Conservation (phyloP, 2,797 vertebrate species). For the Galaxias olidus region DNA sequence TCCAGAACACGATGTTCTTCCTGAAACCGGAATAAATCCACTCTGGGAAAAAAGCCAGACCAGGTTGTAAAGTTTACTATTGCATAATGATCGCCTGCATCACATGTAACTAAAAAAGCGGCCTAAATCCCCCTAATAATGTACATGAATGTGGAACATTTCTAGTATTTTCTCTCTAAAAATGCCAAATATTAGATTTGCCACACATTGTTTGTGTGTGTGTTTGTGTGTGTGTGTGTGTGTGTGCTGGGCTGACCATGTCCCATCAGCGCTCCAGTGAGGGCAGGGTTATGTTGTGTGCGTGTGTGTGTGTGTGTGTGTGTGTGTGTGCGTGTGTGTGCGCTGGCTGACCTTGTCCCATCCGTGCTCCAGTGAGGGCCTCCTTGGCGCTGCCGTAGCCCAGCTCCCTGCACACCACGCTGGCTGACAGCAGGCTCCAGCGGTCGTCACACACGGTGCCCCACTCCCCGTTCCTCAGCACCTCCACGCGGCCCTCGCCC, state of each 20-base stretch:
- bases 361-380: slow-evolving; percentile 87
- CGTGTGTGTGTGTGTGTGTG: slow-evolving; percentile 2
- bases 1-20: too few species aligned
- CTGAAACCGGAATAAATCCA: too few species aligned
- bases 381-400: slow-evolving; percentile 95
- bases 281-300: slow-evolving; percentile 78
- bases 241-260: slow-evolving; percentile 78
- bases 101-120: too few species aligned
- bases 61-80: too few species aligned
- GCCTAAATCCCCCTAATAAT: too few species aligned
- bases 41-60: too few species aligned
- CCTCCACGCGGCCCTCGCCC: slow-evolving; percentile 92
- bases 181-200: too few species aligned
- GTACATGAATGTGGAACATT: too few species aligned
- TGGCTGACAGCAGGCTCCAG: slow-evolving; percentile 90
- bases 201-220: too few species aligned
- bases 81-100: too few species aligned
- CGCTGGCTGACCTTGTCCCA: slow-evolving; percentile 88
- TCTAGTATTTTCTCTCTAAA: too few species aligned
- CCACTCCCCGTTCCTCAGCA: slow-evolving; percentile 86
- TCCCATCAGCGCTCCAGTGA: slow-evolving; percentile 91
- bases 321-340: neutral
- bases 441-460: slow-evolving; percentile 93
- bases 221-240: too few species aligned
- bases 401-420: slow-evolving; percentile 93